These are phyloP conservation scores for Oenanthe oenanthe DNA, from an alignment of 2,113 vertebrate genomes.

Conservation along the genomic window DNA sequence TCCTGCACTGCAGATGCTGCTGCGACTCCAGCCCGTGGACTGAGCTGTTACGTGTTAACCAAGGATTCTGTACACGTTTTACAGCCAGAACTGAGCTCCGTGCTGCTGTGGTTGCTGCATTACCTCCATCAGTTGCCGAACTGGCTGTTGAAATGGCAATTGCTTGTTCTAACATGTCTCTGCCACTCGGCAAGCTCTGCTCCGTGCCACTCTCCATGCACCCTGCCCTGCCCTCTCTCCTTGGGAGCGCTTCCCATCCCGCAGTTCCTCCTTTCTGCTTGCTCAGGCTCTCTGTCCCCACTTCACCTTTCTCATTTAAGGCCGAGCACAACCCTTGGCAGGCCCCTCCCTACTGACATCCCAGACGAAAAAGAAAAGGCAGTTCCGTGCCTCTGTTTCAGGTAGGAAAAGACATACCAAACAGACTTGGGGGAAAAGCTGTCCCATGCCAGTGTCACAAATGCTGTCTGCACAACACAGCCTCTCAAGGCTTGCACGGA, in stretches of 20 bases:
- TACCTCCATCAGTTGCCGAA: neutral
- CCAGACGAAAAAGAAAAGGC: neutral
- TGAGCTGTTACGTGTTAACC: neutral
- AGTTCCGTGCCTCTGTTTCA: neutral
- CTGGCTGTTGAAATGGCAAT: neutral
- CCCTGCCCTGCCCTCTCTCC: neutral
- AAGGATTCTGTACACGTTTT: neutral
- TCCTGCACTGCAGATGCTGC: neutral
- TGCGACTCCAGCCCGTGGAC: neutral
- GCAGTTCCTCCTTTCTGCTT: neutral
- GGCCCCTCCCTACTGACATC: neutral
- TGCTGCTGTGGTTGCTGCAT: neutral
- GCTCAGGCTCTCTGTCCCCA: neutral
- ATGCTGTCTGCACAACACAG: neutral
- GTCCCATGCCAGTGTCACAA: neutral
- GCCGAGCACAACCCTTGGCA: neutral
- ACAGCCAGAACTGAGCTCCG: neutral
- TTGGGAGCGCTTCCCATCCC: neutral
- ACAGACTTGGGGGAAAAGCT: neutral
- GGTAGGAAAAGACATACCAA: rapidly evolving
- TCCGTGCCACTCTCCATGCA: neutral
- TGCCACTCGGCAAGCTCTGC: neutral
- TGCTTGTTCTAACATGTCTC: neutral
- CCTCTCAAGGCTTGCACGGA: neutral
- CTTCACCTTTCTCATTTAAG: neutral